Percentiles rank a stretch among this genome's conserved stretches.
phyloP scores from a whole-genome alignment of 2,797 vertebrate species.

The Sternotherus odoratus region DNA sequence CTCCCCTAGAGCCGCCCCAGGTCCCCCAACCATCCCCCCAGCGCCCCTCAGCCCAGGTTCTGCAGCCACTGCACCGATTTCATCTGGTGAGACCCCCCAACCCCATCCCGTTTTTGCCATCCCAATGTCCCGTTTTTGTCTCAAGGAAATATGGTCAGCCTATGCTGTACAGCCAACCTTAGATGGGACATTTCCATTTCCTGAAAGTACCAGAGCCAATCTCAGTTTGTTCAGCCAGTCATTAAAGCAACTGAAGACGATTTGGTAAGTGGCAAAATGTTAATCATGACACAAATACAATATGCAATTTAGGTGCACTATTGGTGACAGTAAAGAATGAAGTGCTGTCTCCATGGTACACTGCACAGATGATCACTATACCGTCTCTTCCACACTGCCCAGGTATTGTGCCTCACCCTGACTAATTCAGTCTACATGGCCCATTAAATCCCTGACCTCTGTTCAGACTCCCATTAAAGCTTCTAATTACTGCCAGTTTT shows the following conservation, averaged over 20 bases:
- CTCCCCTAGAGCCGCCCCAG: too few relatives aligned
- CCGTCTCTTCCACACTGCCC: background rate
- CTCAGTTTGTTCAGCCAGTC: conserved; percentile 3
- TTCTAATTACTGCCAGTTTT: background rate
- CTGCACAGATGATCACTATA: background rate
- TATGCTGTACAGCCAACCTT: rapidly evolving
- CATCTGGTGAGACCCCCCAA: too few relatives aligned
- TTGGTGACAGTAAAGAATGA: background rate
- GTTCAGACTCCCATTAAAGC: background rate
- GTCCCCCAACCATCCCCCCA: too few relatives aligned
- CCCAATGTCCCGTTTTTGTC: too few relatives aligned
- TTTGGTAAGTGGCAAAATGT: background rate
- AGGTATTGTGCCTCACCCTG: background rate
- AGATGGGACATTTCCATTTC: background rate
- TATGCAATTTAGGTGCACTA: background rate
- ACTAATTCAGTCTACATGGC: background rate
- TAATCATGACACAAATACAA: background rate
- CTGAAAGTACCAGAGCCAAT: background rate
- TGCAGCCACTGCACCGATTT: too few relatives aligned
- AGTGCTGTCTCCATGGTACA: background rate
- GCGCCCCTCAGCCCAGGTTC: too few relatives aligned
- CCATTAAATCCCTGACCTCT: background rate
- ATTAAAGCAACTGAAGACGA: background rate
- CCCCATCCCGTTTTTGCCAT: too few relatives aligned
- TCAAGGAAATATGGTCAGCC: too few relatives aligned